Evolutionary conservation across 2,888 invertebrate genomes (phyloP).

Genomic region (Smittia sp.): DNA sequence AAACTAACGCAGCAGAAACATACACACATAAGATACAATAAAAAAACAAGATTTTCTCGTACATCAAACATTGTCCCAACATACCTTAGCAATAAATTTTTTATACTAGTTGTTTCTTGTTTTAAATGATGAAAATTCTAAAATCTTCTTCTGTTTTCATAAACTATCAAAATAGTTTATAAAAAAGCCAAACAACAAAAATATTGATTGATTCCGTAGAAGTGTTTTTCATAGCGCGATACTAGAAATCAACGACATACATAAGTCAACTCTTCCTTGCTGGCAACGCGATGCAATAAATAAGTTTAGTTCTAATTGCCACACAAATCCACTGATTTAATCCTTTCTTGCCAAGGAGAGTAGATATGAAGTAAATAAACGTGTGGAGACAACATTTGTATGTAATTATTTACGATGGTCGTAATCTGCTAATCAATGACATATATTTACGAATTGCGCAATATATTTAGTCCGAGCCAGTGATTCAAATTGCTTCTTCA

Average conservation of each 20-base stretch:
- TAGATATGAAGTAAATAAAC: neutral
- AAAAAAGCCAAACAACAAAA: neutral
- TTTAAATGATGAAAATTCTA: neutral
- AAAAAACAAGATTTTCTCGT: neutral
- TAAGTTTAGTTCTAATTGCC: neutral
- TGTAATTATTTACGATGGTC: neutral
- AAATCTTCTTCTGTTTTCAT: neutral
- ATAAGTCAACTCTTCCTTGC: neutral
- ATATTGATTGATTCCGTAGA: neutral
- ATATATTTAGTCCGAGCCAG: conserved; percentile 38
- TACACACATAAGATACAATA: neutral
- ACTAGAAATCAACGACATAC: too few relatives aligned
- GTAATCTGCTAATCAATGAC: conserved; percentile 19
- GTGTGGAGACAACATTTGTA: neutral
- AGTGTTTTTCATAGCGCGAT: neutral
- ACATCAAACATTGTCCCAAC: conserved; percentile 14
- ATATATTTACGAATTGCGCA: conserved; percentile 22
- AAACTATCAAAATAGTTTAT: neutral
- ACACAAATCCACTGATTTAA: neutral
- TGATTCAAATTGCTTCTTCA: conserved; percentile 21
- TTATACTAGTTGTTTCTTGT: conserved; percentile 20
- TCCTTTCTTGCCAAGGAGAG: neutral
- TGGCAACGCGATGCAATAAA: conserved; percentile 1
- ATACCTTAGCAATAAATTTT: conserved; percentile 21
- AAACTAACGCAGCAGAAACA: neutral